Evolutionary conservation across 2,888 invertebrate genomes (phyloP).

Genomic region (Bembecia ichneumoniformis): DNA sequence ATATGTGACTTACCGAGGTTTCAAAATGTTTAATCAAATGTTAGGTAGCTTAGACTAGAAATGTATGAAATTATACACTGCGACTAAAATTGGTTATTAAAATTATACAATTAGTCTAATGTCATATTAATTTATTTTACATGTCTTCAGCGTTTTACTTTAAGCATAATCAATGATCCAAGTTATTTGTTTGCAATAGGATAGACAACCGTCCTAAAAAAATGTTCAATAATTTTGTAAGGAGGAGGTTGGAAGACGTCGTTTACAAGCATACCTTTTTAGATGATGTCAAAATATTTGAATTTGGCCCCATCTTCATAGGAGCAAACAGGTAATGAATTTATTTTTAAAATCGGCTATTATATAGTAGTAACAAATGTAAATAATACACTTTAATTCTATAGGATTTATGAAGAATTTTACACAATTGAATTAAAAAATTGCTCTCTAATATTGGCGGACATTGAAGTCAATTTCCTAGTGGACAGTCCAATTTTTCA

Average conservation of each 20-base stretch:
- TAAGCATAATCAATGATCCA: too few species aligned
- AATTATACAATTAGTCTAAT: too few species aligned
- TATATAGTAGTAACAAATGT: not conserved
- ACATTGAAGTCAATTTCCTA: slow-evolving; percentile 55
- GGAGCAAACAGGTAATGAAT: slow-evolving; percentile 38
- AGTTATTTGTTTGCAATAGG: slow-evolving; percentile 20
- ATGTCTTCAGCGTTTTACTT: too few species aligned
- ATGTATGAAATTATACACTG: too few species aligned
- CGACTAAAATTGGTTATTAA: too few species aligned
- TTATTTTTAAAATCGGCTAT: not conserved
- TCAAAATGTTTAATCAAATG: not conserved
- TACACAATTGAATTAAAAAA: slow-evolving; percentile 68
- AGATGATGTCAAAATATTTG: slow-evolving; percentile 54
- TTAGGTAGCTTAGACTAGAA: too few species aligned
- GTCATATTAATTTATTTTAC: too few species aligned
- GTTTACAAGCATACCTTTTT: slow-evolving; percentile 56
- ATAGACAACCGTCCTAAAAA: slow-evolving; percentile 61
- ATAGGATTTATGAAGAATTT: slow-evolving; percentile 58
- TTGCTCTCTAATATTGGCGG: slow-evolving; percentile 61
- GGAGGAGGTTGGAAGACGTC: slow-evolving; percentile 45
- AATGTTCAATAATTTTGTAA: slow-evolving; percentile 56
- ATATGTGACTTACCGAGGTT: slow-evolving; percentile 61
- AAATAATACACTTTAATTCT: slow-evolving; percentile 9
- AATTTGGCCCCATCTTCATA: slow-evolving; percentile 61
- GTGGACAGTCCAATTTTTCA: slow-evolving; percentile 56